Evolutionary conservation across 2,888 invertebrate genomes (phyloP).

Genomic region (Drosophila cognata): DNA sequence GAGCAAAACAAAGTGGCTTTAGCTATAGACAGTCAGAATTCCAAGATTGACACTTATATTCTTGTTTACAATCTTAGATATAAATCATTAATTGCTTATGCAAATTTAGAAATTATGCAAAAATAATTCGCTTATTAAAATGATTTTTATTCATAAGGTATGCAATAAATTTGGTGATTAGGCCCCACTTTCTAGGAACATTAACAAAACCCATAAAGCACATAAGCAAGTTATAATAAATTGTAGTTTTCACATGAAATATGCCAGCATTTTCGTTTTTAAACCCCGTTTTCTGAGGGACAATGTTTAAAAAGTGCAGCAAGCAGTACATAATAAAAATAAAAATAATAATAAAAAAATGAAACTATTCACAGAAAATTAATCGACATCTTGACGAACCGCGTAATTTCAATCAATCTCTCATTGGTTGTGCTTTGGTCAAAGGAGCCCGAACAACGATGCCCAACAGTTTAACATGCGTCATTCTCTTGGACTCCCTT

Average conservation of each 20-base stretch:
- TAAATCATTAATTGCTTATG: background rate
- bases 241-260: background rate
- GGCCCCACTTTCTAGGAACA: background rate
- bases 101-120: background rate
- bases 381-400: background rate
- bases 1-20: background rate
- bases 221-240: background rate
- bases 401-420: conserved; percentile 7
- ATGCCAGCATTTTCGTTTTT: background rate
- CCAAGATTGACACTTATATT: background rate
- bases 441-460: background rate
- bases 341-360: background rate
- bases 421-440: conserved; percentile 24
- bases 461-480: background rate
- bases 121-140: background rate
- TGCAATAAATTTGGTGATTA: background rate
- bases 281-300: background rate
- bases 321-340: background rate
- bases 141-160: background rate
- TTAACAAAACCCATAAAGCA: conserved; percentile 1
- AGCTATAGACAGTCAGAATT: background rate
- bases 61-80: background rate
- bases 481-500: conserved; percentile 39
- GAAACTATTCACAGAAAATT: background rate
- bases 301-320: background rate